Base-by-base conservation (phyloP, 2,797 vertebrate species). In the Orientallactaga sibirica region DNA sequence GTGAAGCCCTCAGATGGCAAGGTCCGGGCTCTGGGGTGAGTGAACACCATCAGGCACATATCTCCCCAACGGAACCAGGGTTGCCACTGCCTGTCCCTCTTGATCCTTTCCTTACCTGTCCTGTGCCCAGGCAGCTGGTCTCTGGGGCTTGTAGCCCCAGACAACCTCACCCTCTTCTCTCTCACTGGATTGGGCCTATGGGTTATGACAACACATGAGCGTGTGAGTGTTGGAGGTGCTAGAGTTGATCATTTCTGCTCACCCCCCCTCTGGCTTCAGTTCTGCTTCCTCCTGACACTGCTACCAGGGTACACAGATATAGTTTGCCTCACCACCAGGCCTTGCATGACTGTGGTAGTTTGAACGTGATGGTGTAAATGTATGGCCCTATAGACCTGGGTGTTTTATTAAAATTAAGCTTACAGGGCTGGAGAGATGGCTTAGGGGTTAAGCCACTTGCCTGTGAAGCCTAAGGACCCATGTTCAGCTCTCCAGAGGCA, bases 241-340 rank as follows among this genome's bases (percentile, higher is more conserved):
- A 24, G 52, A 1, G 14, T 5, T 5, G 4, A 1, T 27, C 7
- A 12, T 3, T 66, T 29, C 25, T 29, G 1, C 18, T 22, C 1
- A n/a, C 25, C 11, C 37, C 37, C 12, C 41, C 37, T 66, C 66
- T 55, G 43, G 37, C 25, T 16, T 79, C 20, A 1, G 19, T 25
- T 68, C 58, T 7, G 2, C 11, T 20, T 55, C 19, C 19, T 19
- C 66, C 66, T 74, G 41, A 27, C 52, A 7, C 79, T 18, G 79
- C 43, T 14, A 67, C 61, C 1, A 29, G 14, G 81, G 5, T 14
- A 77, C 48, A 62, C 5, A 24, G 71, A 86, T 61, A 6, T 7
- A 7, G 5, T n/a, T 84, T 9, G 62, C 33, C 29, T 58, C 78
- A 8, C 1, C 3, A 55, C 73, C 20, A 3, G 22, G 75, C 29